Conservation (phyloP, 2,888 invertebrate genomes). For the Microchrysa polita region DNA sequence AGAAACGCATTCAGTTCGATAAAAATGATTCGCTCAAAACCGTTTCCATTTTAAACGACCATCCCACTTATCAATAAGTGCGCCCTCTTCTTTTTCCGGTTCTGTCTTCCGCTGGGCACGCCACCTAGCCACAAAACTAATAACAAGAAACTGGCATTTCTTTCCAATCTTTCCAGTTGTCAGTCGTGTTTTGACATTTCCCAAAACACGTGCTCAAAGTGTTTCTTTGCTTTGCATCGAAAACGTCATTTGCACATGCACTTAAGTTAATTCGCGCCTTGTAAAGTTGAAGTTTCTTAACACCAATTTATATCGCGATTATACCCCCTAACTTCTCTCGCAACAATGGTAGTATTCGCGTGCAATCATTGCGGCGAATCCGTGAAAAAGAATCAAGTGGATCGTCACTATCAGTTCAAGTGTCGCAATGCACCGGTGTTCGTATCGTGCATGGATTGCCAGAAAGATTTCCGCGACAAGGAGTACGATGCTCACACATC, state of each 20-base stretch:
- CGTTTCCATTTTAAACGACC: too few relatives aligned
- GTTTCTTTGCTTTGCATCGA: too few relatives aligned
- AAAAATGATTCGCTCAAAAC: too few relatives aligned
- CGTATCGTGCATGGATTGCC: conserved; percentile 93
- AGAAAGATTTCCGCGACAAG: conserved; percentile 84
- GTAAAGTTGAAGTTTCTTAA: conserved; percentile 8
- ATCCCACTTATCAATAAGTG: too few relatives aligned
- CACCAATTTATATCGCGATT: background rate
- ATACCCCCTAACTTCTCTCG: too few relatives aligned
- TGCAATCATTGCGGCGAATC: conserved; percentile 93
- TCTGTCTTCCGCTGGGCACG: background rate
- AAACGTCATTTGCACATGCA: background rate
- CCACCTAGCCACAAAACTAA: background rate
- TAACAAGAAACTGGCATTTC: background rate
- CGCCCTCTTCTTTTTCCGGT: too few relatives aligned
- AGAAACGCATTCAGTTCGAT: too few relatives aligned
- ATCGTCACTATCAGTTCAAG: conserved; percentile 82
- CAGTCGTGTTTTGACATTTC: too few relatives aligned
- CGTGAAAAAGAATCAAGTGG: conserved; percentile 89
- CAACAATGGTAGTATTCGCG: conserved; percentile 90
- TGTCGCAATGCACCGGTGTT: conserved; percentile 75
- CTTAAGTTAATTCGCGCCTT: background rate
- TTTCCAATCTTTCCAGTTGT: background rate
- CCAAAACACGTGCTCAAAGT: background rate
- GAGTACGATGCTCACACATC: conserved; percentile 82